Conservation (phyloP, 2,797 vertebrate species). For the Aphelocoma californica region DNA sequence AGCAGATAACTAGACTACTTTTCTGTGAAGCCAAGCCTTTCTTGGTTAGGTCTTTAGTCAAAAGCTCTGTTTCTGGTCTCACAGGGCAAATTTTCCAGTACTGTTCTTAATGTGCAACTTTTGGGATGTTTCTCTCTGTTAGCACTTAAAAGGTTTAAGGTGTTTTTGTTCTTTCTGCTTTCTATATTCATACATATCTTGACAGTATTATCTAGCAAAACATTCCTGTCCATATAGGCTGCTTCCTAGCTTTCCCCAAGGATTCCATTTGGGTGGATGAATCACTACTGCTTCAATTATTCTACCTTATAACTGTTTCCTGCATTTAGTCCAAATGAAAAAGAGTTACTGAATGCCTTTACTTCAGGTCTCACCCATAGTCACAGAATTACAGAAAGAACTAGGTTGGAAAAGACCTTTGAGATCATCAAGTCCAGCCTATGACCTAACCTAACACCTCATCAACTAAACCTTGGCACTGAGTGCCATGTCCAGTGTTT, state of each 20-base stretch:
- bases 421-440: background rate
- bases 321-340: background rate
- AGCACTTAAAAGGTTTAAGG: background rate
- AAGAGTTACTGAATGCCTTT: background rate
- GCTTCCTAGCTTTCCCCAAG: background rate
- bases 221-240: accelerated
- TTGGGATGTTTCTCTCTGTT: background rate
- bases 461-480: background rate
- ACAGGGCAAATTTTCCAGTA: background rate
- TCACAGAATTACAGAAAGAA: background rate
- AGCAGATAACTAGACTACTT: background rate
- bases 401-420: background rate
- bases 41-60: background rate
- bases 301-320: background rate
- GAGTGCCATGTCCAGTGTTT: background rate
- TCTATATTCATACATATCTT: background rate
- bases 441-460: no score
- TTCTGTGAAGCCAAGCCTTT: background rate
- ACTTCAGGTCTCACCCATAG: background rate
- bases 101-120: background rate
- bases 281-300: background rate
- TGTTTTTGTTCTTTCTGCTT: background rate
- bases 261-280: background rate
- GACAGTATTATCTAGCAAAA: background rate
- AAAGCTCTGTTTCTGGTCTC: background rate